Conservation (phyloP, 2,113 vertebrate genomes). For the Orycteropus afer region DNA sequence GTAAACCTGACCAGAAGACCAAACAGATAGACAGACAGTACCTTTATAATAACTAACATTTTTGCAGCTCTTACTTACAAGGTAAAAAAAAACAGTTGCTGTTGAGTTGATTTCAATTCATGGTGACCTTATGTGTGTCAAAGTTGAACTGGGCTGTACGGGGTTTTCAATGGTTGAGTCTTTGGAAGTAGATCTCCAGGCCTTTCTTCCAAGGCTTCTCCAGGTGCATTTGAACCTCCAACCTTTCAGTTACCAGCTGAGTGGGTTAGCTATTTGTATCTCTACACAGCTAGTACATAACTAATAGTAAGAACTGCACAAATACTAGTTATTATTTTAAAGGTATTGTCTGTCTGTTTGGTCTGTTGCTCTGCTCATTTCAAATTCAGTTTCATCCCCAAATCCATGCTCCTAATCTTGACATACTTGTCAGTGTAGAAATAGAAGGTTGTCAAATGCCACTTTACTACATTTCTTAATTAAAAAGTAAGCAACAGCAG, state of each 20-base stretch:
- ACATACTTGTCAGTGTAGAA: background rate
- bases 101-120: background rate
- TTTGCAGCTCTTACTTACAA: background rate
- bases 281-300: background rate
- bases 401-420: background rate
- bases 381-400: background rate
- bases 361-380: background rate
- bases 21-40: background rate
- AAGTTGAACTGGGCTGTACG: too few species aligned
- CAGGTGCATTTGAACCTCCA: too few species aligned
- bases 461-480: background rate
- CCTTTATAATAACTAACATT: background rate
- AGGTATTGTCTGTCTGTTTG: background rate
- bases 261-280: background rate
- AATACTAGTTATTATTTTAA: background rate
- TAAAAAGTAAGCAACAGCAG: background rate
- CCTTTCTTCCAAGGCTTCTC: background rate
- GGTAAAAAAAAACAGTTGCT: background rate
- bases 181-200: too few species aligned
- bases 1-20: background rate
- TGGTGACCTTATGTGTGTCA: too few species aligned
- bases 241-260: background rate
- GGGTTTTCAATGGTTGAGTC: too few species aligned
- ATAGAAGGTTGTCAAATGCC: background rate
- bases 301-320: background rate